A percentile compares a stretch with the other conserved stretches of the same genome.
Conservation (phyloP, 2,888 invertebrate genomes). For the Cheilosia soror region DNA sequence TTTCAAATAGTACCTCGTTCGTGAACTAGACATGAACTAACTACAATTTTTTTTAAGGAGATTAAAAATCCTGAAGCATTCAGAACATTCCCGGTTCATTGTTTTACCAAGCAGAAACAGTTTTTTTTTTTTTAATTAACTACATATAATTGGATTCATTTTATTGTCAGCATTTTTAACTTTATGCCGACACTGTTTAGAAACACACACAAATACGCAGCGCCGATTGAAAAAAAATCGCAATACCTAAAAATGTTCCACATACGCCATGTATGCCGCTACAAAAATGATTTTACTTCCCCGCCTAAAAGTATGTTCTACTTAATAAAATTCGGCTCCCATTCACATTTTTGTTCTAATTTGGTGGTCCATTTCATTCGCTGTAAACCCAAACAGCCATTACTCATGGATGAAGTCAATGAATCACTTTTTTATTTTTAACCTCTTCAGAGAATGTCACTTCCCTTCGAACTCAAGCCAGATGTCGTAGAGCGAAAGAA, state of each 20-base stretch:
- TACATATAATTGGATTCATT: no score
- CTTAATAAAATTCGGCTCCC: neutral
- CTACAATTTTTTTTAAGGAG: no score
- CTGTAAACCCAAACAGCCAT: constrained; percentile 25
- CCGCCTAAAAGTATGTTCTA: constrained; percentile 60
- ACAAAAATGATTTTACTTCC: neutral
- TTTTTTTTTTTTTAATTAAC: no score
- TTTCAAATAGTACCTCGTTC: no score
- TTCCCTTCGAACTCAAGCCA: constrained; percentile 11
- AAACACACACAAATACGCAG: no score
- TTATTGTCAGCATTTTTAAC: no score
- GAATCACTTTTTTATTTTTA: constrained; percentile 60
- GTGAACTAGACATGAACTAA: no score
- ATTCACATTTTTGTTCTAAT: neutral
- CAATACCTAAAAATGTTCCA: constrained; percentile 22
- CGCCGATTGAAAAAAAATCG: neutral
- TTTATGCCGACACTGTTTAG: no score
- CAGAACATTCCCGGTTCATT: no score
- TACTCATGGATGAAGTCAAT: constrained; percentile 40
- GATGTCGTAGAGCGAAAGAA: neutral
- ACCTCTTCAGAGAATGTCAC: constrained; percentile 9
- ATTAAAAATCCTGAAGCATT: no score
- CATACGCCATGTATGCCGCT: constrained; percentile 53
- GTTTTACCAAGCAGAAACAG: no score
- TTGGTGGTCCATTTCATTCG: constrained; percentile 1